Evolutionary conservation across 2,797 vertebrate species (phyloP).

Genomic region (Enteromius thamalakanensis): DNA sequence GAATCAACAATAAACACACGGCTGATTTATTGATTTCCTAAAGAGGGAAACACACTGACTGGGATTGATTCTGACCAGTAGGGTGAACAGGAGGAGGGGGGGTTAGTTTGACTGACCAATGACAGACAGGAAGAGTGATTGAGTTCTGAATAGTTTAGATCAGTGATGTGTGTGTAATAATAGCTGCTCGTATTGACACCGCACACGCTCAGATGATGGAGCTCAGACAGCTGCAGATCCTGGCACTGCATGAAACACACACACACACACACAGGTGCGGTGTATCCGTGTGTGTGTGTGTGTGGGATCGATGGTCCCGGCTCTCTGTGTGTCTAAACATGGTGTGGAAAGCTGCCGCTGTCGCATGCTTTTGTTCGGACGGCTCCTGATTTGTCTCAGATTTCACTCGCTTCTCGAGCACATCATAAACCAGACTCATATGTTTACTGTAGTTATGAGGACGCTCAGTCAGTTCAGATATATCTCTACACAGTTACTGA

Average conservation of each 20-base stretch:
- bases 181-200: slow-evolving; percentile 2
- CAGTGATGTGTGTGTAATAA: slow-evolving; percentile 25
- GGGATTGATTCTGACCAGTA: neutral
- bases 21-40: neutral
- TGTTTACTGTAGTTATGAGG: neutral
- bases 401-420: neutral
- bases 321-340: slow-evolving; percentile 57
- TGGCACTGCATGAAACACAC: slow-evolving; percentile 56
- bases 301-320: neutral
- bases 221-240: slow-evolving; percentile 54
- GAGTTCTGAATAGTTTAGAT: neutral
- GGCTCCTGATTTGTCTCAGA: neutral
- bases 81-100: neutral
- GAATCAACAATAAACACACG: neutral
- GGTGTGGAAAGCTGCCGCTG: slow-evolving; percentile 54
- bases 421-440: neutral
- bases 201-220: slow-evolving; percentile 51
- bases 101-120: neutral
- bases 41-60: neutral
- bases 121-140: neutral
- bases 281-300: slow-evolving; percentile 56
- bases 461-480: neutral
- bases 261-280: slow-evolving; percentile 16
- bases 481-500: neutral
- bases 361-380: slow-evolving; percentile 38